A percentile compares a stretch with the other conserved stretches of the same genome.
These are phyloP conservation scores for Galemys pyrenaicus DNA, from an alignment of 2,113 vertebrate genomes.

Conservation along the genomic window DNA sequence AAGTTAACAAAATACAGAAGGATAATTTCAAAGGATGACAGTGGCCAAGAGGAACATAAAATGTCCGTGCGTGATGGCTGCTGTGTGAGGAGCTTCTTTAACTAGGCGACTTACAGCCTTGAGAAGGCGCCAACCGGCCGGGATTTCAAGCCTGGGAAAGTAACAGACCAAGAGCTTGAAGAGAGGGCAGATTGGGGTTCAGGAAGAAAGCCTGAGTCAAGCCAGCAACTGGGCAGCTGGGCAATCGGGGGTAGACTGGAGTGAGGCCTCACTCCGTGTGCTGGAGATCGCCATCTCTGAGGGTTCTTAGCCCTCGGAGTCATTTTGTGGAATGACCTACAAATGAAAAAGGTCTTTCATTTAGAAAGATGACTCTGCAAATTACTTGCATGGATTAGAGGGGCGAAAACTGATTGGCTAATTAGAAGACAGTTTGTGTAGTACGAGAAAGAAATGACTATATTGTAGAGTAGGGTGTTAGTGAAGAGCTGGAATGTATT, in stretches of 20 bases:
- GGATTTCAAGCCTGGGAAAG: no score
- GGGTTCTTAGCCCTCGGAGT: neutral
- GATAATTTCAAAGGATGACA: neutral
- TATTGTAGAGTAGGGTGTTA: neutral
- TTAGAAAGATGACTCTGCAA: neutral
- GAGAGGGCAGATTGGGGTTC: neutral
- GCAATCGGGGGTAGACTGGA: neutral
- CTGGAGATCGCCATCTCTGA: no score
- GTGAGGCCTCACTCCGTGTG: no score
- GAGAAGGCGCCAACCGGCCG: neutral
- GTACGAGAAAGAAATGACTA: neutral
- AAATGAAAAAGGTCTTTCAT: neutral
- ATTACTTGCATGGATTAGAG: neutral
- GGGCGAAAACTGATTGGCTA: no score
- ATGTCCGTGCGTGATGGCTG: neutral
- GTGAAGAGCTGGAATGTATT: neutral
- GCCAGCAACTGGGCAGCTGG: no score
- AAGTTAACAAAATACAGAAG: neutral
- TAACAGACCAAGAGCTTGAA: neutral
- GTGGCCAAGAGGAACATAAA: neutral
- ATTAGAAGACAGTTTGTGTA: neutral
- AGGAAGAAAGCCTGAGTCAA: neutral
- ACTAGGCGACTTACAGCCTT: fast-evolving
- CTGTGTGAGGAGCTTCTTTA: neutral
- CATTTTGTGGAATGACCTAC: neutral